Evolutionary conservation across 2,888 invertebrate species (phyloP), one percentile per base, ranked within the genome.

Genomic region (Nowickia ferox): DNA sequence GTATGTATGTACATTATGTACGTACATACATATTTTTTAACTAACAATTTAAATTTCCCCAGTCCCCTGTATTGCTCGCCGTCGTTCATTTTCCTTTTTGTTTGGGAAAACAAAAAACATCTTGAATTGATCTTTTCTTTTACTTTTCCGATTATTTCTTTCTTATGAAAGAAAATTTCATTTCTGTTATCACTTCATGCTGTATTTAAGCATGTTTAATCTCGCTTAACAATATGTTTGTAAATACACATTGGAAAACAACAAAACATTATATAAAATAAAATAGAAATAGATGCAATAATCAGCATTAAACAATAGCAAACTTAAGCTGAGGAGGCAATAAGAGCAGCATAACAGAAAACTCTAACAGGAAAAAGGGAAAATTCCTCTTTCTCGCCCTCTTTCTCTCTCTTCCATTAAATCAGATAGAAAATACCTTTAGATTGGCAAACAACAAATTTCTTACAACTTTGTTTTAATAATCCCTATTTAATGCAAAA

Each of bases 171-270:
- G 48, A 65, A 38, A 15, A n/a, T 55, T 81, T 75, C 9, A 30
- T 75, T 30, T 55, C 48, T 55, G 42, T 68, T 46, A 78, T 78
- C 44, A 65, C 55, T 78, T 68, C 61, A 84, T 78, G 68, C 61
- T 74, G 38, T 59, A 53, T 61, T 78, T 59, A 71, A 59, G 66
- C 83, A 61, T 84, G 83, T 61, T 74, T 72, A 84, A 78, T 84
- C 83, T 78, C 61, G 83, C 68, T 68, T 74, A 84, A 72, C 72
- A 68, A 77, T 19, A 77, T 15, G 30, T 30, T 5, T 30, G 30
- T 44, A 71, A 30, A 44, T 51, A 78, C 40, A 61, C 30, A 42
- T 69, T 51, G 9, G 15, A 40, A 42, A 55, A 57, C 13, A 74
- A 53, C 42, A 65, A 51, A 22, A 51, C 11, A 19, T n/a, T 38